These are phyloP conservation scores for Exephanes ischioxanthus DNA, from an alignment of 2,888 invertebrate species.

Conservation along the genomic window DNA sequence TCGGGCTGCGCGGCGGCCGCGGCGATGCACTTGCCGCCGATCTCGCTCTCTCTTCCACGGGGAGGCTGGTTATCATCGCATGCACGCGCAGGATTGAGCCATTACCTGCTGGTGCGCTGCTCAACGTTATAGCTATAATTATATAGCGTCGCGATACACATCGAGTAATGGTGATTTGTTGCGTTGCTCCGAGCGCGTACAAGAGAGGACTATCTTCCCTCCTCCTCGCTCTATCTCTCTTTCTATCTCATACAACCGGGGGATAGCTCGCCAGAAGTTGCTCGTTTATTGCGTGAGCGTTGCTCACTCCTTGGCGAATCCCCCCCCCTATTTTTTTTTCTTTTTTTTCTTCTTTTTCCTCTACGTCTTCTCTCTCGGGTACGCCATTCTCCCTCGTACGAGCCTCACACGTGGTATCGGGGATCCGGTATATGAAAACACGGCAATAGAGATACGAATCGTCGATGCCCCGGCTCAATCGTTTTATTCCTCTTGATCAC, in stretches of 20 bases:
- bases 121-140: slow-evolving; percentile 84
- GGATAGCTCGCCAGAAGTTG: slow-evolving; percentile 18
- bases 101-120: slow-evolving; percentile 82
- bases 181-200: slow-evolving; percentile 76
- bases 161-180: slow-evolving; percentile 85
- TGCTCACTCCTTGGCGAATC: slow-evolving; percentile 6
- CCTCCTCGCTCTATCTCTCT: slow-evolving; percentile 24
- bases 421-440: slow-evolving; percentile 40
- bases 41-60: slow-evolving; percentile 10
- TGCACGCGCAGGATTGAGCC: slow-evolving; percentile 84
- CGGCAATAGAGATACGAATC: slow-evolving; percentile 70
- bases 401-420: slow-evolving; percentile 37
- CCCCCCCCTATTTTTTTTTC: too few relatives aligned
- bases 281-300: slow-evolving; percentile 51
- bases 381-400: slow-evolving; percentile 26
- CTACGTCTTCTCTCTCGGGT: not conserved
- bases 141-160: slow-evolving; percentile 84
- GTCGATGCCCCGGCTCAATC: slow-evolving; percentile 65
- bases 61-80: slow-evolving; percentile 80
- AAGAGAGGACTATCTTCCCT: slow-evolving; percentile 54
- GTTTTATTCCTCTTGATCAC: slow-evolving; percentile 70
- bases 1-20: slow-evolving; percentile 75
- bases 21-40: slow-evolving; percentile 11
- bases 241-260: slow-evolving; percentile 33
- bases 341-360: too few relatives aligned